These are phyloP conservation scores for Xenotilapia longispinis DNA, from an alignment of 2,113 vertebrate genomes.

Conservation along the genomic window DNA sequence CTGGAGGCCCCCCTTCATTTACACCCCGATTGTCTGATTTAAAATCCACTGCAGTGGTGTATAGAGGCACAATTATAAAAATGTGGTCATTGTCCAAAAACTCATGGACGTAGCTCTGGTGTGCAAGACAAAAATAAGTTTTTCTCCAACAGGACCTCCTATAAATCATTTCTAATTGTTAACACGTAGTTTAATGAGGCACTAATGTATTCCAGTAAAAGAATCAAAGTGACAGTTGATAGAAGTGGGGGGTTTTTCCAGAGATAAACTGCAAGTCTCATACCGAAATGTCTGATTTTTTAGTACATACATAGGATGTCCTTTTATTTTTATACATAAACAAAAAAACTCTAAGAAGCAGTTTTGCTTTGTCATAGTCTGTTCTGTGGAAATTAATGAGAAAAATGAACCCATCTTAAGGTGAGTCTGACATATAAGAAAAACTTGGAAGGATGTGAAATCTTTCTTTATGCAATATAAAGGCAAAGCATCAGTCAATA, in stretches of 20 bases:
- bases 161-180: not conserved
- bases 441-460: not conserved
- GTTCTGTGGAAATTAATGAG: not conserved
- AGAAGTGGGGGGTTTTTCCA: rapidly evolving
- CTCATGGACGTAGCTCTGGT: not conserved
- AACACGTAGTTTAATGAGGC: not conserved
- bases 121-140: not conserved
- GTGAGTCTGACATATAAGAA: not conserved
- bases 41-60: not conserved
- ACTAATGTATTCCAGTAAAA: not conserved
- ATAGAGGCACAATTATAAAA: not conserved
- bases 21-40: not conserved
- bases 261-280: not conserved
- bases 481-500: not conserved
- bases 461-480: not conserved
- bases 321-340: not conserved
- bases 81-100: not conserved
- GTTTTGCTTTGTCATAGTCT: not conserved
- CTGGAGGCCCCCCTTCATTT: not conserved
- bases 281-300: not conserved
- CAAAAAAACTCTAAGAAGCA: not conserved
- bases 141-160: not conserved
- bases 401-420: not conserved
- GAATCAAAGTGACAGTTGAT: not conserved
- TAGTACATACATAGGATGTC: not conserved